Evolutionary conservation across 1,140 invertebrate genomes (phyloP), one percentile per base, ranked within the genome.

Genomic region (Panulirus ornatus): DNA sequence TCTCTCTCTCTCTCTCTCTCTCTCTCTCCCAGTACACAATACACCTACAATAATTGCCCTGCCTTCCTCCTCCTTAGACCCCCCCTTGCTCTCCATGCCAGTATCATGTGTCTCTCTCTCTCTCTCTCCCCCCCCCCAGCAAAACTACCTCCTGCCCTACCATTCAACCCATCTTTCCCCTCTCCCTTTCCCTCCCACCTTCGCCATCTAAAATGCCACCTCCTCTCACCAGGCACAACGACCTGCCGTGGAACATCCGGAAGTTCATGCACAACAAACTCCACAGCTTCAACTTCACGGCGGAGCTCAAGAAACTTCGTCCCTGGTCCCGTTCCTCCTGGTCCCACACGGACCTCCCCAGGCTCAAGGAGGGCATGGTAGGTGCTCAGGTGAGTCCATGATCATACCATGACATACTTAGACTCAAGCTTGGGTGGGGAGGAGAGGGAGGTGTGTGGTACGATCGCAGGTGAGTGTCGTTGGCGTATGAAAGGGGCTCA

Each of bases 271-370:
- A 97, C 94, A 98, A 97, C 94, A 96, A 96, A 94, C 95, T 98
- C 71, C 95, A 96, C 75, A 95, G 95, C 85, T 96, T 98, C 58
- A 97, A 98, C 94, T 95, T 98, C 87, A 96, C 96, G 92, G 95
- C 95, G 73, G 96, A 97, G 93, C 94, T 98, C 51, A 95, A 95
- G 81, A 94, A 95, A 70, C 95, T 96, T 71, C 96, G 97, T 84
- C 96, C 97, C 83, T 98, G 97, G 97, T 96, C 96, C 70, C 95
- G 95, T 91, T 96, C 95, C 93, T 95, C 95, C 92, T 97, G 96
- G 96, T 97, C 97, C 92, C 97, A 98, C 93, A 98, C 98, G 0
- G 98, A 98, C 94, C 96, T 99, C 92, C 96, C 96, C 71, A 95
- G 97, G 93, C 94, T 98, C 85, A 95, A 96, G 91, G 94, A 96